Conservation (phyloP, 1,140 invertebrate species). For the Drosophila paulistorum region DNA sequence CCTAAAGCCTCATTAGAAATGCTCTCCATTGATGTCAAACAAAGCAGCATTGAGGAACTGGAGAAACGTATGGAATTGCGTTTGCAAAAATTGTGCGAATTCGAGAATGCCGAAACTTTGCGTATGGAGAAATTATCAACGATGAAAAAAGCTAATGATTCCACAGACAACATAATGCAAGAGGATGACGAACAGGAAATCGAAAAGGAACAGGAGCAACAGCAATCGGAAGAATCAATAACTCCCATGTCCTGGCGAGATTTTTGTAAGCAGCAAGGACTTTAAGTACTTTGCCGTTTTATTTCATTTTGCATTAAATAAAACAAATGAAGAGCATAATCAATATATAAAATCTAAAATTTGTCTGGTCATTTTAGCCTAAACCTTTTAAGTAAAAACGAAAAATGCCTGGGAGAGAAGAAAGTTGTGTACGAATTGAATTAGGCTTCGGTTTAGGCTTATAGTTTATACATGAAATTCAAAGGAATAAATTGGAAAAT, state of each 20-base stretch:
- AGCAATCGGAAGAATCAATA: not conserved
- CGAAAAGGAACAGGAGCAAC: not conserved
- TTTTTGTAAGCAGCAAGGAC: not conserved
- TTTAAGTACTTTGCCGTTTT: not conserved
- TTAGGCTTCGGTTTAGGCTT: too few relatives aligned
- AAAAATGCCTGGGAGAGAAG: too few relatives aligned
- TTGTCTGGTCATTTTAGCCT: too few relatives aligned
- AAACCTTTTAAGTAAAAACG: too few relatives aligned
- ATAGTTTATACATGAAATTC: too few relatives aligned
- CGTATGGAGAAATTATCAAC: not conserved
- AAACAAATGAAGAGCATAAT: not conserved
- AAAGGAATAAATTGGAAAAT: too few relatives aligned
- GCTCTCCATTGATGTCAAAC: not conserved
- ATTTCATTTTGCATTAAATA: not conserved
- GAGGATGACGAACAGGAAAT: not conserved
- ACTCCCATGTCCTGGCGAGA: slow-evolving; percentile 3
- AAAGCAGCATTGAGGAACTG: not conserved
- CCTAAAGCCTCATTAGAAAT: slow-evolving; percentile 1
- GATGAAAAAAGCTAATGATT: not conserved
- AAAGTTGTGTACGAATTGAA: too few relatives aligned
- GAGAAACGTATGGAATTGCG: not conserved
- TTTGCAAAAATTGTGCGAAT: slow-evolving; percentile 11
- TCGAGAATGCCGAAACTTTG: not conserved
- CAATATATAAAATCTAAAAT: not conserved
- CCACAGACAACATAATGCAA: not conserved